Evolutionary conservation across 2,113 vertebrate species (phyloP), one percentile per base, ranked within the genome.

Genomic region (Tinamus guttatus): DNA sequence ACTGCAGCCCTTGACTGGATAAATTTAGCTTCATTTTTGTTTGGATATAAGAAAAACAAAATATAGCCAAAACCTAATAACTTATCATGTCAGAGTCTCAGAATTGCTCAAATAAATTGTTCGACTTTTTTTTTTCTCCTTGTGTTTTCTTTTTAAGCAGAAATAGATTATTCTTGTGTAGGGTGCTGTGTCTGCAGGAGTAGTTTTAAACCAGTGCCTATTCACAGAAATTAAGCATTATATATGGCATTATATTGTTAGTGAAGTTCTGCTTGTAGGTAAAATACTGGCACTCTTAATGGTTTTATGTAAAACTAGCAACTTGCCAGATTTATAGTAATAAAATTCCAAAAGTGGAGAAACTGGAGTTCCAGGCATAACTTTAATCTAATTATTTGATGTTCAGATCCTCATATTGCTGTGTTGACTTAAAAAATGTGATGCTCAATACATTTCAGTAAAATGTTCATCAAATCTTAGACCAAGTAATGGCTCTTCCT

Each of bases 231-330:
- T 34, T 68, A 7, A 52, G 3, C 5, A n/a, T n/a, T 56, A 45
- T 70, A 58, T 2, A 4, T 20, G 5, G 3, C 13, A 51, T 54
- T 68, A 17, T 19, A 41, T 75, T 81, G 27, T 45, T 32, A 34
- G 5, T 10, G 36, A 27, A 6, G 34, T 67, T 8, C 13, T 0
- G 0, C 3, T 34, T 5, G 27, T 28, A n/a, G 2, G 5, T 67
- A 56, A 71, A 86, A 71, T 51, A 32, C 3, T 56, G 8, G 1
- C 22, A 65, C 67, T 25, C 45, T 64, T 28, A 81, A 19, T 27
- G 60, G 14, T 51, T 24, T 3, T 24, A 11, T 25, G 70, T 9
- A 88, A 73, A 40, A 6, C 4, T 7, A 67, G 4, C 5, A 51
- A 45, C 45, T 78, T 86, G 11, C 7, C 51, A 80, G 49, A 41